A percentile compares a stretch with the other conserved stretches of the same genome.
Conservation (phyloP, 2,888 invertebrate genomes). For the Drosophila borealis region DNA sequence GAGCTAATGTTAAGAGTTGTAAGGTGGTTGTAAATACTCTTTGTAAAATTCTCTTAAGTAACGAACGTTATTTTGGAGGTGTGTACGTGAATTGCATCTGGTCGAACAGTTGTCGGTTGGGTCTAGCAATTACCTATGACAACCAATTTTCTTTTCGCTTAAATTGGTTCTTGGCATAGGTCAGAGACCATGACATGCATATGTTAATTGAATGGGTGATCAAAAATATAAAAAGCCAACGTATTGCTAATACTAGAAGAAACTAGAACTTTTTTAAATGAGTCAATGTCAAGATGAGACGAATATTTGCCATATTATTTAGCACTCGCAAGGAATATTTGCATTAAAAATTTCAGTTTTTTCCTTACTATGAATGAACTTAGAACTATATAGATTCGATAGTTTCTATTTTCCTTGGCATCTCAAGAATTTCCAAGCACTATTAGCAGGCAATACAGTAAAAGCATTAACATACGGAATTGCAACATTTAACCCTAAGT, state of each 20-base stretch:
- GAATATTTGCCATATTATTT: too few species aligned
- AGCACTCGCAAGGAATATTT: too few species aligned
- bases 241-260: background rate
- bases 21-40: conserved; percentile 31
- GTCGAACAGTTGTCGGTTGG: background rate
- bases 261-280: too few species aligned
- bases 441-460: too few species aligned
- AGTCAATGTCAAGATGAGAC: too few species aligned
- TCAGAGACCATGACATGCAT: conserved; percentile 52
- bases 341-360: too few species aligned
- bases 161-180: conserved; percentile 57
- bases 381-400: too few species aligned
- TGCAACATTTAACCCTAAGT: background rate
- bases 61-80: conserved; percentile 31
- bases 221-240: background rate
- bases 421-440: too few species aligned
- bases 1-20: conserved; percentile 9
- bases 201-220: conserved; percentile 25
- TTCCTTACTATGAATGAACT: too few species aligned
- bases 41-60: conserved; percentile 30
- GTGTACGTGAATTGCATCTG: conserved; percentile 23
- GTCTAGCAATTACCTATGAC: conserved; percentile 18
- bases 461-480: background rate
- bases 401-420: too few species aligned
- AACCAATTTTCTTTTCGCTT: conserved; percentile 18